Base-by-base conservation (phyloP, 23 tunicate genomes). In the Halocynthia aurantium region DNA sequence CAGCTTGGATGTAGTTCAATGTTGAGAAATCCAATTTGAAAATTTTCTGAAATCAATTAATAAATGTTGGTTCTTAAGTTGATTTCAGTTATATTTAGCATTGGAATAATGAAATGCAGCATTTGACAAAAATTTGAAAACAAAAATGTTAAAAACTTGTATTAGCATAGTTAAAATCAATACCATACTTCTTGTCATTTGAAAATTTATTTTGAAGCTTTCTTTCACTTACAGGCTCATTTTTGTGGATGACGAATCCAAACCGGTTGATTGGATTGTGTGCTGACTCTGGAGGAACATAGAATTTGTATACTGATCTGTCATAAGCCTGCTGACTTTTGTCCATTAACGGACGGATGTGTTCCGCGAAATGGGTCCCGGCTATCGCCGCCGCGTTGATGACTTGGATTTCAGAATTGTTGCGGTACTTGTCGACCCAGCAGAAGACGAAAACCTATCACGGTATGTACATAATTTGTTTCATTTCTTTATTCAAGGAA, bases 281-380 rank as follows among this genome's bases (percentile, higher is more conserved):
- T 22, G 62, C 21, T 17, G 73, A 55, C 74, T 82, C 86, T 53
- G 64, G 83, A 11, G 86, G 83, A 53, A 82, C 51, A 57, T 64
- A 88, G 73, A 88, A 79, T 57, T 10, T 67, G 7, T 19, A 67
- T 0, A 88, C 76, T 11, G 84, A 50, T 10, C 70, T 65, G 31
- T 65, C 70, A 49, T 69, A 78, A 57, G 84, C 87, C 11, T 71
- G 21, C 44, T 51, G 55, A 53, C 52, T 77, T 7, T 83, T 79
- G 78, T 82, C 85, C 61, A 72, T 86, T 55, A 87, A 69, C 54
- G 93, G 86, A 77, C 82, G 85, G 10, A 87, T 81, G 75, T 87
- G 93, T 9, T 68, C 77, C 8, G 94, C 87, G 6, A 62, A 72
- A 70, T 88, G 87, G 7, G 60, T n/a, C 53, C 87, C 94, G 52